These are phyloP conservation scores for Zootermopsis nevadensis DNA, from an alignment of 2,888 invertebrate genomes.

Conservation along the genomic window DNA sequence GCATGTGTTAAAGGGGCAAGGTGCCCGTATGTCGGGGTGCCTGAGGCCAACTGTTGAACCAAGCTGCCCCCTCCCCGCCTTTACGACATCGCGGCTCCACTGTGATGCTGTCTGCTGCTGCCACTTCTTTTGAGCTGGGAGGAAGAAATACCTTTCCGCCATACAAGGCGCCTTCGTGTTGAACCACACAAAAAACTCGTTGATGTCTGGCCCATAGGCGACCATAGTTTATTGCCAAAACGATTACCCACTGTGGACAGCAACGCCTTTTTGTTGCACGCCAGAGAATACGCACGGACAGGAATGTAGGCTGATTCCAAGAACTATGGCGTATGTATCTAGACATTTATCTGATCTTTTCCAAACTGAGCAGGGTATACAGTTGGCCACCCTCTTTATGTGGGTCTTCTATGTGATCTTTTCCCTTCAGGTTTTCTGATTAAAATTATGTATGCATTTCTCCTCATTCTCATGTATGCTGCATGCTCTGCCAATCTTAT, in stretches of 20 bases:
- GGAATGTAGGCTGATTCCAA: neutral
- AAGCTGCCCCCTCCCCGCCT: neutral
- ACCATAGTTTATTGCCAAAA: neutral
- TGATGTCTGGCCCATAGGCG: neutral
- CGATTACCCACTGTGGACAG: neutral
- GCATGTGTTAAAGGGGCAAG: constrained; percentile 23
- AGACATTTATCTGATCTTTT: no score
- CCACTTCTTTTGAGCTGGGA: neutral
- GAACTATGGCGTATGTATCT: neutral
- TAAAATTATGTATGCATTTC: no score
- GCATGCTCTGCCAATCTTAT: no score
- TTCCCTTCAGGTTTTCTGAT: no score
- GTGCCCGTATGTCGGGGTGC: constrained; percentile 42
- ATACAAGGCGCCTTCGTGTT: neutral
- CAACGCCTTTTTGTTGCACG: neutral
- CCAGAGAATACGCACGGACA: no score
- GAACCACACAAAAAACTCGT: neutral
- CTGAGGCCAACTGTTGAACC: constrained; percentile 33
- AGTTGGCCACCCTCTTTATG: no score
- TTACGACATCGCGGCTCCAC: neutral
- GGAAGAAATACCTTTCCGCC: constrained; percentile 25
- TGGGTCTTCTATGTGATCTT: no score
- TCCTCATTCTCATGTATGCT: no score
- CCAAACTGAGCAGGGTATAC: no score
- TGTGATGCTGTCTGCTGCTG: neutral